phyloP scores from a whole-genome alignment of 2,113 vertebrate genomes.

The Lagopus muta region DNA sequence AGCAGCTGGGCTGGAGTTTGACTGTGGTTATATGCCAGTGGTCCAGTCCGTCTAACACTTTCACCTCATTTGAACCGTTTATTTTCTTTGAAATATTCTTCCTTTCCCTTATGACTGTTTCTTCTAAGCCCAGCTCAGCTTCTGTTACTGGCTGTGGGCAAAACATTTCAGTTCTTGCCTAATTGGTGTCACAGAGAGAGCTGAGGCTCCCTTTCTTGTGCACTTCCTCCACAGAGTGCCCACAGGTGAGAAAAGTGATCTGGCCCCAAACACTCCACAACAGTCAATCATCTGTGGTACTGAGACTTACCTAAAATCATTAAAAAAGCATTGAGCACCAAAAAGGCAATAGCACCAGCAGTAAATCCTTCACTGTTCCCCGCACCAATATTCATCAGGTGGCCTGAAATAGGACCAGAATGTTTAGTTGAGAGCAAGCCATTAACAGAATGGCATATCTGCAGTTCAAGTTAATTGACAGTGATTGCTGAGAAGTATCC shows the following conservation, averaged over 20 bases:
- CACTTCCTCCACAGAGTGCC: not conserved
- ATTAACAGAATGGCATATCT: fast-evolving
- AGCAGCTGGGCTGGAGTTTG: conserved; percentile 50
- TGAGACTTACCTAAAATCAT: conserved; percentile 80
- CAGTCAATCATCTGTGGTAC: not conserved
- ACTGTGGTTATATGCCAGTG: not conserved
- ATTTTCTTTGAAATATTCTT: conserved; percentile 57
- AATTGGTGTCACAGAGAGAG: not conserved
- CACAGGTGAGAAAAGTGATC: not conserved
- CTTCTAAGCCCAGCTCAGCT: conserved; percentile 38
- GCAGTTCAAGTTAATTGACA: not conserved
- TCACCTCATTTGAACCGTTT: conserved; percentile 53
- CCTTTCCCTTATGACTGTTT: not conserved
- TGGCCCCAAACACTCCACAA: not conserved
- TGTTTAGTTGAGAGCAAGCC: not conserved
- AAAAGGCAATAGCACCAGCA: conserved; percentile 82
- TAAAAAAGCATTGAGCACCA: conserved; percentile 85
- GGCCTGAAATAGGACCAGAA: conserved; percentile 71
- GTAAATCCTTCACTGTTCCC: conserved; percentile 77
- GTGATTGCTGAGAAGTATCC: not conserved
- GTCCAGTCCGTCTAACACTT: not conserved
- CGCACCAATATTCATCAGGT: conserved; percentile 57
- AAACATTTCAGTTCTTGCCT: conserved; percentile 1
- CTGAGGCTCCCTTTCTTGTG: not conserved
- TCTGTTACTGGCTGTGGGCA: conserved; percentile 47